Conservation (phyloP, 2,888 invertebrate species). For the Metacarcinus magister region DNA sequence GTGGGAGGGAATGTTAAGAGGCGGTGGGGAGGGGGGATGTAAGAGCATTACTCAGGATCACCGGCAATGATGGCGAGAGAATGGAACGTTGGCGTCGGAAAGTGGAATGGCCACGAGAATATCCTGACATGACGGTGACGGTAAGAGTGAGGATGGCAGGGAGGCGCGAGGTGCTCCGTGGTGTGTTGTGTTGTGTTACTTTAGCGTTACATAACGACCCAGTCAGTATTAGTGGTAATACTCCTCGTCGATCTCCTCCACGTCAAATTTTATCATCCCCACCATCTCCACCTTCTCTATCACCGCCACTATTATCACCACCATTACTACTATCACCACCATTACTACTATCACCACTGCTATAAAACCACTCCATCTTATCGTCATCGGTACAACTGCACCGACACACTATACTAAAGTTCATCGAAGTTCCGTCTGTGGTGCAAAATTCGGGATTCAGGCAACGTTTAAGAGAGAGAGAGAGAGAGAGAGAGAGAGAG, state of each 20-base stretch:
- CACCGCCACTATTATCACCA: not conserved
- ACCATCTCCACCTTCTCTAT: not conserved
- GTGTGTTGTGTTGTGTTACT: not conserved
- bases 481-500: too few relatives aligned
- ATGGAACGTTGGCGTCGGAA: not conserved
- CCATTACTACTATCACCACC: not conserved
- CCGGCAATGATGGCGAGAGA: slow-evolving; percentile 48
- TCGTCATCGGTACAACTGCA: too few relatives aligned
- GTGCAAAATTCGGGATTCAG: too few relatives aligned
- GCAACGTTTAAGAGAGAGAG: too few relatives aligned
- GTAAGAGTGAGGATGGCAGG: not conserved
- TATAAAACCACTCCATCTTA: too few relatives aligned
- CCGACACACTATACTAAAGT: too few relatives aligned
- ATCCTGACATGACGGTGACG: not conserved
- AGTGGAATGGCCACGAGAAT: slow-evolving; percentile 11
- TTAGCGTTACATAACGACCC: not conserved
- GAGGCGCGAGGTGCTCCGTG: not conserved
- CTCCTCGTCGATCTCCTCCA: not conserved
- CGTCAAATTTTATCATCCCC: not conserved
- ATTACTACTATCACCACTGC: too few relatives aligned
- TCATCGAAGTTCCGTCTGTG: too few relatives aligned
- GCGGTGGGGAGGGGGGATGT: not conserved
- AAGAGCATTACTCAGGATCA: slow-evolving; percentile 48
- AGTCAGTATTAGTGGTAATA: not conserved
- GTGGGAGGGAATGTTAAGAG: slow-evolving; percentile 46